Evolutionary conservation across 2,113 vertebrate species (phyloP), one percentile per base, ranked within the genome.

Genomic region (Camelus bactrianus): DNA sequence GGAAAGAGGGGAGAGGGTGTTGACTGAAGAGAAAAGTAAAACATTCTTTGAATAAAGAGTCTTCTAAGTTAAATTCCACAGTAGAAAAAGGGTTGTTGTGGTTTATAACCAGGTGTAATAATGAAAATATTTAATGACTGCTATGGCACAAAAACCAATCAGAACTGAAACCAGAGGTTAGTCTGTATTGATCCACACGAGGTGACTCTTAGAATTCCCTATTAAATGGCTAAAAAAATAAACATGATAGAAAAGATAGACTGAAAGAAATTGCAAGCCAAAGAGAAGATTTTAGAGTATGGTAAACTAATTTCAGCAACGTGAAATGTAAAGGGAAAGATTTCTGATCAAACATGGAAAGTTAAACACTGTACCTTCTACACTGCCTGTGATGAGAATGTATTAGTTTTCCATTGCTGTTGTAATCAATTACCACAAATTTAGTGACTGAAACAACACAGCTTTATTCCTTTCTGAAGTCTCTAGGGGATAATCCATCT

Each of bases 281-380:
- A 52, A 60, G 58, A 96, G n/a, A 88, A 77, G n/a, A 88, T 76
- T 54, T 54, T 35, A 88, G 16, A 16, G 52, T 28, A n/a, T 46
- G 35, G n/a, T 54, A 81, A 82, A 62, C 54, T 38, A 26, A n/a
- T 87, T 85, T n/a, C 70, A 75, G 67, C 22, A 54, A 54, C 6
- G 38, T 77, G 35, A n/a, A 88, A n/a, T 70, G 62, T 35, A 62
- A 69, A 81, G 65, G 30, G 48, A 69, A 9, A 73, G 12, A 50
- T 48, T 94, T 88, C 42, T 30, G 5, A 8, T 82, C 87, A 67
- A 67, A 82, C 14, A 67, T 75, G 16, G 42, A 70, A 83, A 24
- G 64, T 52, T 52, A 70, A 58, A 58, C 8, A n/a, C 58, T 22
- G 22, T 42, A 46, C n/a, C 28, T 83, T 93, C 30, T 32, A 70